These are phyloP conservation scores for Origma solitaria DNA, from an alignment of 2,113 vertebrate species.

Conservation along the genomic window DNA sequence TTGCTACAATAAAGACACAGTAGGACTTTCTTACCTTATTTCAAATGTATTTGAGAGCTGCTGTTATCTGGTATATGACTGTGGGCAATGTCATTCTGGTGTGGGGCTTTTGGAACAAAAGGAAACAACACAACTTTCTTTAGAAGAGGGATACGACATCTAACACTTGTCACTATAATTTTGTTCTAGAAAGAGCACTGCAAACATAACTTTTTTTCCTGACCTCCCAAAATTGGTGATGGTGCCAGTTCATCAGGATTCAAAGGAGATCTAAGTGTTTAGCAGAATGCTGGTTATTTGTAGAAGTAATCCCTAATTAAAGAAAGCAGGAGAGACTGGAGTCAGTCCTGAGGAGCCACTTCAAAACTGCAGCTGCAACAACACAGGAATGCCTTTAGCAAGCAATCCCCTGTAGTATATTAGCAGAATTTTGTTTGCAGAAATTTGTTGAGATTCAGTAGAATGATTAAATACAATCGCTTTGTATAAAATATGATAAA, in stretches of 20 bases:
- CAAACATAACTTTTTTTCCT: background rate
- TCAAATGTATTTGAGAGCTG: background rate
- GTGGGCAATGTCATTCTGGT: background rate
- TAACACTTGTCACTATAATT: background rate
- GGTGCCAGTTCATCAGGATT: background rate
- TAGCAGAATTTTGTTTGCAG: background rate
- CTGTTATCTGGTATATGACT: background rate
- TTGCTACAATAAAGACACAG: background rate
- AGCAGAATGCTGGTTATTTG: background rate
- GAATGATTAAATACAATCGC: background rate
- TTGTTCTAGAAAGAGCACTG: background rate
- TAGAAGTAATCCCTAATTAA: background rate
- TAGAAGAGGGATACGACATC: background rate
- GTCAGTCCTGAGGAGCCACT: background rate
- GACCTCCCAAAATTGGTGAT: background rate
- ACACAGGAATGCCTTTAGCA: background rate
- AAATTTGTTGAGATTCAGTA: background rate
- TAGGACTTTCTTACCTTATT: background rate
- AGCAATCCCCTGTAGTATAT: background rate
- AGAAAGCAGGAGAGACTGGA: background rate
- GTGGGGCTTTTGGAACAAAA: background rate
- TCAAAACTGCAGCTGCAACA: background rate
- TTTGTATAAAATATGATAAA: background rate
- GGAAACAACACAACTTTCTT: background rate
- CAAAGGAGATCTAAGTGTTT: background rate